phyloP scores from a whole-genome alignment of 2,888 invertebrate genomes.

The Pollenia griseotomentosa region DNA sequence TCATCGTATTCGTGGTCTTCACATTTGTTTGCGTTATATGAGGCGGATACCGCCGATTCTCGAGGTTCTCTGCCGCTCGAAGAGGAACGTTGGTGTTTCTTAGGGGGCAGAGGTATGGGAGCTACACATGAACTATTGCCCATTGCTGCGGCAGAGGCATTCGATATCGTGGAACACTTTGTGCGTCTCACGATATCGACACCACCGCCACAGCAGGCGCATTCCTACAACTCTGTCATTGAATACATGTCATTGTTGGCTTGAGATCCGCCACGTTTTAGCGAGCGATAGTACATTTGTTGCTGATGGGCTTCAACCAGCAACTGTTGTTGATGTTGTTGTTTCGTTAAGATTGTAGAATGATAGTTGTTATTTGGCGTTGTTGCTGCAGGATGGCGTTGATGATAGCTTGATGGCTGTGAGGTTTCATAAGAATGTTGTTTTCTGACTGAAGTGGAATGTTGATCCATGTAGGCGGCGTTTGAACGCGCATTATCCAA shows the following conservation, averaged over 20 bases:
- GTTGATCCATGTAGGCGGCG: slow-evolving; percentile 81
- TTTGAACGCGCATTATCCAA: slow-evolving; percentile 80
- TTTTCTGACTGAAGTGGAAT: slow-evolving; percentile 77
- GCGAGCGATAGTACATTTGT: slow-evolving; percentile 84
- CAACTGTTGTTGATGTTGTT: slow-evolving; percentile 77
- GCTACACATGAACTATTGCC: slow-evolving; percentile 75
- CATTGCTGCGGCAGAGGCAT: slow-evolving; percentile 79
- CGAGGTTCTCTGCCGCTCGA: slow-evolving; percentile 71
- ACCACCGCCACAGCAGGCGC: slow-evolving; percentile 85
- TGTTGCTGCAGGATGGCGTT: slow-evolving; percentile 75
- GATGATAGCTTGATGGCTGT: slow-evolving; percentile 80
- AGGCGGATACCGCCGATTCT: slow-evolving; percentile 61
- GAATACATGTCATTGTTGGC: slow-evolving; percentile 88
- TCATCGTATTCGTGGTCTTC: slow-evolving; percentile 83
- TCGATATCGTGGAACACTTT: slow-evolving; percentile 77
- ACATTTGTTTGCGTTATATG: slow-evolving; percentile 80
- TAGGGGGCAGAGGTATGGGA: slow-evolving; percentile 77
- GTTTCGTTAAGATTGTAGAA: slow-evolving; percentile 76
- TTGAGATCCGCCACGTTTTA: slow-evolving; percentile 83
- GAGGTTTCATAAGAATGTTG: slow-evolving; percentile 81
- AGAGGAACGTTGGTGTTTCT: slow-evolving; percentile 77
- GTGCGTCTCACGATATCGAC: slow-evolving; percentile 83
- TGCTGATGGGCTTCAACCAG: slow-evolving; percentile 78
- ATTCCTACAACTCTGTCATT: slow-evolving; percentile 89
- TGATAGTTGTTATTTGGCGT: slow-evolving; percentile 76